Base-by-base conservation (phyloP, 2,888 invertebrate genomes). In the Chironomus riparius region DNA sequence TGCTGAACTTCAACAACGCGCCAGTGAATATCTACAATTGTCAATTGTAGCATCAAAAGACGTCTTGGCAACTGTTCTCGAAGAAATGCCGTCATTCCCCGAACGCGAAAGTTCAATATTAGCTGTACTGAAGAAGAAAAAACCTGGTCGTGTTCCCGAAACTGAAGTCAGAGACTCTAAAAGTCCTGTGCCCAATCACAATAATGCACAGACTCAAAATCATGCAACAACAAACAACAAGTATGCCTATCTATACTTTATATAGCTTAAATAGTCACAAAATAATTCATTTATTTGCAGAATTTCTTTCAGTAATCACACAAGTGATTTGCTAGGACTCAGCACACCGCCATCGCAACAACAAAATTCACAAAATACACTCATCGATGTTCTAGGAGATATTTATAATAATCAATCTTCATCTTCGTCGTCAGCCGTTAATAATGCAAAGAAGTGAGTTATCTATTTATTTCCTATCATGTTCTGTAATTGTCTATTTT, bases 31-130 rank as follows among this genome's bases (percentile, higher is more conserved):
- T 85, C 86, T 99, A 77, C 96, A 97, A 82, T 87, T 99, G 78
- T 97, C 97, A 83, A 94, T 95, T 81, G 94, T 98, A 78, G 97
- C 98, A 47, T 95, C 97, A 78, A 91, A 96, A 76, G 98, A 99
- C 88, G 98, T 99, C 77, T 86, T 99, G 82, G 98, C 98, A 24
- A 98, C 98, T 73, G 98, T 98, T 72, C 86, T 99, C 79, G 99
- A 99, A 87, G 99, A 99, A 87, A 99, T 99, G 99, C 99, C 99
- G 78, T 98, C 98, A 73, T 99, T 98, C 86, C 97, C 99, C 4
- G 99, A 99, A 85, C 88, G 98, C 79, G 98, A 98, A 85, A 98
- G 97, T 77, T 97, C 97, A 13, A 97, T 99, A 81, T 86, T 99
- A 79, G 96, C 97, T 74, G 98, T 98, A 78, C 86, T 99, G 81